Conservation (phyloP, 2,113 vertebrate genomes). For the Chascanopsetta lugubris region DNA sequence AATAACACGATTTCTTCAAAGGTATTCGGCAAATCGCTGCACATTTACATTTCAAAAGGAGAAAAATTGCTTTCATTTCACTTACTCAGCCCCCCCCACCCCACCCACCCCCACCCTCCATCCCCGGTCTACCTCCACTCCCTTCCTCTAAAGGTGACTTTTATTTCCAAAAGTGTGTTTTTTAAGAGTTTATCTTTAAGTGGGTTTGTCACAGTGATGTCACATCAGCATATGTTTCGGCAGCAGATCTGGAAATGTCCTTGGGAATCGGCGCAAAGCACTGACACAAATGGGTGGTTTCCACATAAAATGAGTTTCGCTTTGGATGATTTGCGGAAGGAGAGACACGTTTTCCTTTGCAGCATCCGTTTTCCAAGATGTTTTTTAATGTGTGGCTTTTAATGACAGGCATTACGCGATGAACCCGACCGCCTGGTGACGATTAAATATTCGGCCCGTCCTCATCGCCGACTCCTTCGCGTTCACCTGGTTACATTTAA, state of each 20-base stretch:
- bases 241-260: conserved; percentile 60
- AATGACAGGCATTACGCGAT: neutral
- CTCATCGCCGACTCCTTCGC: no score
- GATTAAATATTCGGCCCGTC: neutral
- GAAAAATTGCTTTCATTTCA: conserved; percentile 80
- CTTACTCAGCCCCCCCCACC: conserved; percentile 52
- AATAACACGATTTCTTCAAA: conserved; percentile 82
- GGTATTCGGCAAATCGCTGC: conserved; percentile 75
- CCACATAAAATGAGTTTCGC: conserved; percentile 36
- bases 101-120: no score
- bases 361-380: neutral
- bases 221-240: conserved; percentile 64
- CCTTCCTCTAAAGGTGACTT: conserved; percentile 68
- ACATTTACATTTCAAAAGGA: conserved; percentile 84
- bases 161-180: conserved; percentile 74
- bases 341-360: neutral
- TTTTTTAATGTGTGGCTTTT: conserved; percentile 4
- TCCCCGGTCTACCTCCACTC: no score
- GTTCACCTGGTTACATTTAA: no score
- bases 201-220: conserved; percentile 68
- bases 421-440: no score
- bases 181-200: conserved; percentile 74
- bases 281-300: conserved; percentile 53
- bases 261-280: conserved; percentile 53
- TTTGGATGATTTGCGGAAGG: conserved; percentile 18